Evolutionary conservation across 1,140 invertebrate species (phyloP).

Genomic region (Drosophila busckii): DNA sequence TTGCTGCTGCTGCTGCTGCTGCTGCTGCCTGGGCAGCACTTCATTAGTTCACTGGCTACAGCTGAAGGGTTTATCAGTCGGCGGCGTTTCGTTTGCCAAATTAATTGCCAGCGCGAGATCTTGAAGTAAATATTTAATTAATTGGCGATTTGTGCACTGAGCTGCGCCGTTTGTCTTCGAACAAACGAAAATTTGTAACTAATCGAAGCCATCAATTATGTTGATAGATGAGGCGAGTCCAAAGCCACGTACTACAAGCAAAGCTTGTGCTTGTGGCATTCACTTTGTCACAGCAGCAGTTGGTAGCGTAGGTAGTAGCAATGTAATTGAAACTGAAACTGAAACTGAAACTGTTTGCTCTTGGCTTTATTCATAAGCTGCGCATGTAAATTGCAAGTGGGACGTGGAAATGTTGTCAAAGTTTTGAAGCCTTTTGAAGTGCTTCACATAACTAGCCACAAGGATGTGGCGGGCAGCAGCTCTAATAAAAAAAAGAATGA

Average conservation of each 20-base stretch:
- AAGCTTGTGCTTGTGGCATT: conserved; percentile 18
- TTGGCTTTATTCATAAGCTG: conserved; percentile 54
- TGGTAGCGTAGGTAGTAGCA: conserved; percentile 63
- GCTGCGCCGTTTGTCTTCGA: conserved; percentile 51
- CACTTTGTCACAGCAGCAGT: conserved; percentile 67
- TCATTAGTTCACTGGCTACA: conserved; percentile 53
- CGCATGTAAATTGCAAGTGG: conserved; percentile 57
- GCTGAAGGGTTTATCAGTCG: conserved; percentile 25
- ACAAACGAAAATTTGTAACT: conserved; percentile 63
- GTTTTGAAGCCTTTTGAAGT: conserved; percentile 53
- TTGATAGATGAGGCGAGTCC: conserved; percentile 68
- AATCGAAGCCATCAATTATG: conserved; percentile 78
- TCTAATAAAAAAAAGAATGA: conserved; percentile 12
- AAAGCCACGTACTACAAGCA: conserved; percentile 44
- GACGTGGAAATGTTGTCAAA: conserved; percentile 57
- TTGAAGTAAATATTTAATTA: conserved; percentile 67
- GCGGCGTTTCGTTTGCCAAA: conserved; percentile 44
- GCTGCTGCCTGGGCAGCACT: conserved; percentile 29
- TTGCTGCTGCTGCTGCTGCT: conserved; percentile 1
- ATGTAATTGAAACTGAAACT: conserved; percentile 53
- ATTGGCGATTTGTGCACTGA: conserved; percentile 72
- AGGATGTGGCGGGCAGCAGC: conserved; percentile 26
- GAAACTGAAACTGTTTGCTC: conserved; percentile 13
- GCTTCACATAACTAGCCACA: conserved; percentile 38
- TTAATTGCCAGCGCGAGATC: conserved; percentile 48